Evolutionary conservation across 2,113 vertebrate genomes (phyloP).

Genomic region (Phyllostomus hastatus): DNA sequence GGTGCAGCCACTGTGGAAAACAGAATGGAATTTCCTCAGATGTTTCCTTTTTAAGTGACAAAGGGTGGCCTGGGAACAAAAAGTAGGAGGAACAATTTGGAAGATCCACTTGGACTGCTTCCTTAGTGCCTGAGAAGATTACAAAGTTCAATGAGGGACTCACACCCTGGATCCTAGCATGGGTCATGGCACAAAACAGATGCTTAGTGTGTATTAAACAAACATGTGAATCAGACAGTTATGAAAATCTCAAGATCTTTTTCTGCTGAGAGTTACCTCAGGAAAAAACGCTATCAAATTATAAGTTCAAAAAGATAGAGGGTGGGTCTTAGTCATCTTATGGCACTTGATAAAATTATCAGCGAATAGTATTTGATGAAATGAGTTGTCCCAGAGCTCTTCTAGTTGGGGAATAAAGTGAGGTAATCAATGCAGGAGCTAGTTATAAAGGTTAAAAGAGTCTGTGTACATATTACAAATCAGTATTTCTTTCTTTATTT

Average conservation of each 20-base stretch:
- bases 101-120: background rate
- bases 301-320: background rate
- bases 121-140: background rate
- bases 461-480: background rate
- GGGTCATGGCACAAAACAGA: background rate
- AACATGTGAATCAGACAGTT: background rate
- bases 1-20: too few relatives aligned
- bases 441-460: background rate
- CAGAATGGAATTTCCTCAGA: background rate
- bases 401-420: background rate
- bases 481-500: background rate
- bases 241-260: background rate
- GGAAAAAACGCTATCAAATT: background rate
- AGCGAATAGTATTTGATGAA: background rate
- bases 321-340: background rate
- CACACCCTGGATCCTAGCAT: background rate
- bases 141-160: background rate
- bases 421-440: background rate
- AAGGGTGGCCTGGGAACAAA: constrained; percentile 26
- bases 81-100: background rate
- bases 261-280: background rate
- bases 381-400: background rate
- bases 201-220: background rate
- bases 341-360: background rate
- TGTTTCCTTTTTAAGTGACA: constrained; percentile 52